Evolutionary conservation across 2,797 vertebrate species (phyloP).

Genomic region (Columba guinea): DNA sequence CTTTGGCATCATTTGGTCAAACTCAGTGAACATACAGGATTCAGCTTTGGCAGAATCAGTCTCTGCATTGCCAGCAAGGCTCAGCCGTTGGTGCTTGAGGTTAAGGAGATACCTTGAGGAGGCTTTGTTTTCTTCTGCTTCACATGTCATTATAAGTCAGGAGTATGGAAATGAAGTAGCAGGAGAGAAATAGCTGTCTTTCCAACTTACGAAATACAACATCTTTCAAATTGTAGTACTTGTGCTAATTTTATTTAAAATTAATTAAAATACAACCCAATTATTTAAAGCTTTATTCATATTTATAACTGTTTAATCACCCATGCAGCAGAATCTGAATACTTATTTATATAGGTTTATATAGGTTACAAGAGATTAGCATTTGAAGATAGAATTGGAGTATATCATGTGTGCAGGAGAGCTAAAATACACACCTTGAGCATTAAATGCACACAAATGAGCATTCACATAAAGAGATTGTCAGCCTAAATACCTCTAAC

Average conservation of each 20-base stretch:
- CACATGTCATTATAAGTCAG: background rate
- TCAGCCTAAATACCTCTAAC: background rate
- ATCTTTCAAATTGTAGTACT: background rate
- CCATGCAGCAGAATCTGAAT: background rate
- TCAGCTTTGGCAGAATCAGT: background rate
- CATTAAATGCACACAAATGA: background rate
- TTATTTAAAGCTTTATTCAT: constrained; percentile 34
- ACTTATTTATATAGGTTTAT: constrained; percentile 27
- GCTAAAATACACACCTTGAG: constrained; percentile 15
- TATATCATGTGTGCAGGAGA: background rate
- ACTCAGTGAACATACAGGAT: background rate
- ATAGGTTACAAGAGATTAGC: background rate
- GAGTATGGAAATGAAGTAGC: background rate
- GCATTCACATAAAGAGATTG: background rate
- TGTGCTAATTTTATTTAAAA: constrained; percentile 18
- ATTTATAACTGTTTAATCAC: constrained; percentile 39
- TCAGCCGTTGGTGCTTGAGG: background rate
- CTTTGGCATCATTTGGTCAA: background rate
- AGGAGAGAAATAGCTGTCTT: background rate
- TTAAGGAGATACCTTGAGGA: background rate
- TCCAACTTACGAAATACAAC: background rate
- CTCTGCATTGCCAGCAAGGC: background rate
- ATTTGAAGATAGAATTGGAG: constrained; percentile 26
- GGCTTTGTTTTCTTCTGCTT: background rate
- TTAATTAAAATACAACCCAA: constrained; percentile 23